phyloP scores from a whole-genome alignment of 2,888 invertebrate genomes.

The Scaeva pyrastri region DNA sequence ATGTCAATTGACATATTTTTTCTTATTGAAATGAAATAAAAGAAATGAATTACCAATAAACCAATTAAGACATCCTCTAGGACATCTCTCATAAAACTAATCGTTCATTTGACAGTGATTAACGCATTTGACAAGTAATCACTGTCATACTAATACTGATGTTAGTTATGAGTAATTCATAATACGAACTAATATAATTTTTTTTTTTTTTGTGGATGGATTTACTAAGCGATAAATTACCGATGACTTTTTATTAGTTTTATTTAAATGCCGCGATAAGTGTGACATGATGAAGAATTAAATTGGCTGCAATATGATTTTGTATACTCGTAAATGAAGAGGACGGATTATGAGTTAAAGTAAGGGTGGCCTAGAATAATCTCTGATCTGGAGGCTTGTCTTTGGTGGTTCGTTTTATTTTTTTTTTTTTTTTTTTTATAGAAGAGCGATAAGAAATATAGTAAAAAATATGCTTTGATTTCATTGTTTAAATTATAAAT shows the following conservation, averaged over 20 bases:
- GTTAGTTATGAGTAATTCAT: neutral
- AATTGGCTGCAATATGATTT: conserved; percentile 23
- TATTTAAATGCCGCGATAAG: conserved; percentile 43
- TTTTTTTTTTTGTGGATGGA: neutral
- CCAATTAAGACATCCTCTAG: neutral
- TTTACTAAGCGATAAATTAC: conserved; percentile 42
- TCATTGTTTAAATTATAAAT: neutral
- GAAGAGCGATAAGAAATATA: neutral
- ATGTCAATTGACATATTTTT: no score
- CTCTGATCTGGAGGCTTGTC: conserved; percentile 42
- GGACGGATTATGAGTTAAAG: conserved; percentile 15
- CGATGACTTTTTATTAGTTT: conserved; percentile 55
- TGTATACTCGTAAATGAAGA: conserved; percentile 11
- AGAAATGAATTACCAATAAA: neutral
- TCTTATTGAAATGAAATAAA: neutral
- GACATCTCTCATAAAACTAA: neutral
- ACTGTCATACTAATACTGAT: no score
- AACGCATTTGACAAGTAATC: neutral
- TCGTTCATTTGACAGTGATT: neutral
- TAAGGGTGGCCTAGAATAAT: conserved; percentile 11
- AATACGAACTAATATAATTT: neutral
- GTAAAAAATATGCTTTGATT: neutral
- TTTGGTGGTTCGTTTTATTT: neutral
- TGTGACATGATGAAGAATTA: conserved; percentile 5
- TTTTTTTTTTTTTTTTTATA: no score